phyloP scores from a whole-genome alignment of 2,113 vertebrate species.

The Austrofundulus limnaeus region DNA sequence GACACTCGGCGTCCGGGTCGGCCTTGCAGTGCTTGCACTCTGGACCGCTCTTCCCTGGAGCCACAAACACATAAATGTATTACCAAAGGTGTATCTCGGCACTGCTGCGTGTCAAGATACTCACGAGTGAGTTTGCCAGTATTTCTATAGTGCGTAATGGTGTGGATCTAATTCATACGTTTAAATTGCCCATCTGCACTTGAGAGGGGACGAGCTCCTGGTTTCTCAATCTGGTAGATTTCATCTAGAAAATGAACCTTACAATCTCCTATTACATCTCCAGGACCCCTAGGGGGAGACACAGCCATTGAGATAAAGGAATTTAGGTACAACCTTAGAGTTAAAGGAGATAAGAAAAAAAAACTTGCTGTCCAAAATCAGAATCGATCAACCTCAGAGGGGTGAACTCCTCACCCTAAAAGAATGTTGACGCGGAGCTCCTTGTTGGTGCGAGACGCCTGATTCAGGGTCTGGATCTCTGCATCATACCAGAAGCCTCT shows the following conservation, averaged over 20 bases:
- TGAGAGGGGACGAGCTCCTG: constrained; percentile 88
- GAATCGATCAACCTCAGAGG: neutral
- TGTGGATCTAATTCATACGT: constrained; percentile 77
- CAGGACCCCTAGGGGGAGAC: constrained; percentile 82
- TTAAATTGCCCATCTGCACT: constrained; percentile 93
- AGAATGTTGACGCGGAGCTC: constrained; percentile 94
- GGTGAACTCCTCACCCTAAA: constrained; percentile 85
- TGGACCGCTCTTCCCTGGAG: constrained; percentile 93
- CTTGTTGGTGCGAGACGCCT: constrained; percentile 93
- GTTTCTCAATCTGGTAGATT: constrained; percentile 94
- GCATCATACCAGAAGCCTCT: constrained; percentile 98
- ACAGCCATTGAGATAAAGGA: constrained; percentile 10
- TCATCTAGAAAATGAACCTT: constrained; percentile 93
- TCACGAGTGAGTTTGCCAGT: too few relatives aligned
- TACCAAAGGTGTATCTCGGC: neutral
- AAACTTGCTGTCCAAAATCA: neutral
- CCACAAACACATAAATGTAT: constrained; percentile 12
- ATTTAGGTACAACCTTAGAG: neutral
- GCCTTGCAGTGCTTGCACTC: constrained; percentile 98
- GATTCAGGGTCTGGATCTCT: constrained; percentile 87
- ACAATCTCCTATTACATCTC: constrained; percentile 91
- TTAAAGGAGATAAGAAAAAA: neutral
- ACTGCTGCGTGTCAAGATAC: too few relatives aligned
- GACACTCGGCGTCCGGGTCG: constrained; percentile 91
- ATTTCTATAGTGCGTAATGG: neutral